phyloP scores from a whole-genome alignment of 2,113 vertebrate genomes.

The Nestor notabilis region DNA sequence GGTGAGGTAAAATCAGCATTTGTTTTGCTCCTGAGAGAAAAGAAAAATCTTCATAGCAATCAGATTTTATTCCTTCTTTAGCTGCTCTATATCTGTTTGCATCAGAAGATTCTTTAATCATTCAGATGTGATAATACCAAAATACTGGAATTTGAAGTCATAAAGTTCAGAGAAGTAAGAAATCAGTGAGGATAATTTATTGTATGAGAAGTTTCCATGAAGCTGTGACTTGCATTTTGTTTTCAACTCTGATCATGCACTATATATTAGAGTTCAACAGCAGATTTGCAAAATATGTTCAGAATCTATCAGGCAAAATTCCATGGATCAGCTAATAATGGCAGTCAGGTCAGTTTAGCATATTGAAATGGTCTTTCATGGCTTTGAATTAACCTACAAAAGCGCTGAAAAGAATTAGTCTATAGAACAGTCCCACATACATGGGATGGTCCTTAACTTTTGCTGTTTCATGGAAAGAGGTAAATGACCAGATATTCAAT shows the following conservation, averaged over 20 bases:
- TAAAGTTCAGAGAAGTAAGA: background rate
- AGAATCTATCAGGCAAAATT: background rate
- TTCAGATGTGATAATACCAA: background rate
- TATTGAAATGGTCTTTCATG: background rate
- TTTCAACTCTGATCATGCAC: background rate
- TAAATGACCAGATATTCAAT: background rate
- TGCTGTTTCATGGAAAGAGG: background rate
- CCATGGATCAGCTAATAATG: background rate
- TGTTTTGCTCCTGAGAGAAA: background rate
- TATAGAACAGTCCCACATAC: background rate
- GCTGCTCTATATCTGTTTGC: background rate
- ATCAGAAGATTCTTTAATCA: background rate
- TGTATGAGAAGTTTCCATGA: background rate
- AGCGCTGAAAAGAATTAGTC: background rate
- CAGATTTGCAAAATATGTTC: background rate
- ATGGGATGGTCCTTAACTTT: background rate
- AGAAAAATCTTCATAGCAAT: background rate
- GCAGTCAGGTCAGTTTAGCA: background rate
- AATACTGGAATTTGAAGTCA: background rate
- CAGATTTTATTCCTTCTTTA: background rate
- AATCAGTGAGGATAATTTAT: background rate
- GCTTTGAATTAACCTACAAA: background rate
- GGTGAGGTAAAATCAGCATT: background rate
- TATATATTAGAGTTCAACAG: background rate
- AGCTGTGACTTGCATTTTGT: background rate